Evolutionary conservation across 2,888 invertebrate genomes (phyloP), one percentile per base, ranked within the genome.

Genomic region (Oasisia sp.): DNA sequence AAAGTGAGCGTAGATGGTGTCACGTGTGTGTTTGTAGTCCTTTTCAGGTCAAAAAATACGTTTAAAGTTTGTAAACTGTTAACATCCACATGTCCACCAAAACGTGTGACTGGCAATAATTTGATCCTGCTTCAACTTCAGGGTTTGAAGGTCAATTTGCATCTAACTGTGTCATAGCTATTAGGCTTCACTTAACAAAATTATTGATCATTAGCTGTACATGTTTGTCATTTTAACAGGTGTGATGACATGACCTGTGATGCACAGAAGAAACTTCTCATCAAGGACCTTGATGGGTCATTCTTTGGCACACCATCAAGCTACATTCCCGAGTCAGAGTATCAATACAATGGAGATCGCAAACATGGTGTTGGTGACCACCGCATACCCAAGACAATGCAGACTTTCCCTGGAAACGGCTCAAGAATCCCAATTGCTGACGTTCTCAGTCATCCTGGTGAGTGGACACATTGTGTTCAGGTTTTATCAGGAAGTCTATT

Each of bases 171-270:
- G 74, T 74, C 7, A 2, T 27, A 27, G 27, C n/a, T 27, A 27
- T 74, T 74, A 74, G 74, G 74, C 74, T 19, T 74, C 74, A 74
- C 74, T 27, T 74, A n/a, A 74, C 27, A 74, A 74, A 74, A 74
- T 27, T 5, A 19, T 27, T n/a, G n/a, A 27, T 19, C 9, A 2
- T 56, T 56, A 14, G 11, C 27, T 74, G 19, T 27, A 74, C 0
- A 19, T 74, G 74, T 74, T 27, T 74, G 74, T 74, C 74, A 74
- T 27, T 7, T 27, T 27, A 27, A 5, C 74, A 74, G 74, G 27
- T 96, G 96, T 94, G 95, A 96, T 0, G 96, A 96, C 93, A 96
- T 96, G 96, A 95, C 95, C 92, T 96, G 96, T 94, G 96, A 96
- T 93, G 96, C 93, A 0, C 38, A 94, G 91, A 96, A 96, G 94